phyloP scores from a whole-genome alignment of 2,113 vertebrate genomes.

The Dicaeum eximium region DNA sequence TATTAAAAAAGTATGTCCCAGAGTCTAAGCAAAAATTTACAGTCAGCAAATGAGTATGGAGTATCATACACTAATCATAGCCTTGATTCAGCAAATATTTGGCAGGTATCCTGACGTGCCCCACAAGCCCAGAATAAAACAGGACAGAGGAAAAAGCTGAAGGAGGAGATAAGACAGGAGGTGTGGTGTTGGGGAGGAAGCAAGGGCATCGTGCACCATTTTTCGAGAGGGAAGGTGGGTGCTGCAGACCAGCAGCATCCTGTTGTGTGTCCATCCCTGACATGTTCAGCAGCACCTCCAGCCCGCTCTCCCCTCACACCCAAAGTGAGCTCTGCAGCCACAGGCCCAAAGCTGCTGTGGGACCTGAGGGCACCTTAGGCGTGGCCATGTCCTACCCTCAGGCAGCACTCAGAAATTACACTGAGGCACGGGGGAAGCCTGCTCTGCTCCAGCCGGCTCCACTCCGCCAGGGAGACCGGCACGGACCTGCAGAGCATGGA shows the following conservation, averaged over 20 bases:
- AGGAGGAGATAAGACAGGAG: neutral
- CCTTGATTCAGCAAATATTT: slow-evolving; percentile 38
- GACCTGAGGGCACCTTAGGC: neutral
- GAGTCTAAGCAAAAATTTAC: neutral
- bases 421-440: fast-evolving
- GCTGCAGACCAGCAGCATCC: neutral
- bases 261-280: neutral
- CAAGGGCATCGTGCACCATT: neutral
- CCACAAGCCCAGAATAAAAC: neutral
- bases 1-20: slow-evolving; percentile 30
- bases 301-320: neutral
- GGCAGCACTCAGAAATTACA: neutral
- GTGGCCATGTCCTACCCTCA: fast-evolving
- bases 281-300: neutral
- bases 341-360: fast-evolving
- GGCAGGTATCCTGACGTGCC: slow-evolving; percentile 7
- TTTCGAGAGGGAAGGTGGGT: fast-evolving
- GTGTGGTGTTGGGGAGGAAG: neutral
- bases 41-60: neutral
- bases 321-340: neutral
- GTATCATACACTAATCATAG: neutral
- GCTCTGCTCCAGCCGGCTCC: neutral
- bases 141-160: neutral
- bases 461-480: fast-evolving
- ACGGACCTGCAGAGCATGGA: fast-evolving